Base-by-base conservation (phyloP, 2,113 vertebrate species). In the Phainopepla nitens region DNA sequence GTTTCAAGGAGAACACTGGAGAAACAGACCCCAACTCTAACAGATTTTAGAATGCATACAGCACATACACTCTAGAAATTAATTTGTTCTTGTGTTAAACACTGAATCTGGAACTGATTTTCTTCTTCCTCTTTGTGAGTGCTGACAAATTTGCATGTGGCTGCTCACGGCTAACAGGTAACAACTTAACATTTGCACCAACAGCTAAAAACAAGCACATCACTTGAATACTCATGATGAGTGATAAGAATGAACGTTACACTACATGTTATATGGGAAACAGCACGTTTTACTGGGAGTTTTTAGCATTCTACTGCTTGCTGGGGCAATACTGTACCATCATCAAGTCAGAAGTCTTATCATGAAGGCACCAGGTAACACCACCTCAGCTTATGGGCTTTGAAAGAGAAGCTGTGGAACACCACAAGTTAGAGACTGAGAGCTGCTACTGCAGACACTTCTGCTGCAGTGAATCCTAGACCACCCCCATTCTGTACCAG, bases 341-440 rank as follows among this genome's bases (percentile, higher is more conserved):
- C 94, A 93, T 70, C 95, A 94, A 81, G 84, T 50, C 78, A 75
- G 82, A 75, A 90, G 94, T 79, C 92, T 86, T 95, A 86, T 21
- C 54, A 70, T 78, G 93, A 91, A 93, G 77, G 88, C 57, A 90
- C 58, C 90, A 87, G 94, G 89, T 41, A 57, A 31, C 61, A 28
- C 41, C 84, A 95, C 91, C 94, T 96, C 96, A 94, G 95, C 84
- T 95, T 85, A 96, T 62, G 96, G 96, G 96, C 96, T 97, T 96
- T 94, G 93, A 79, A 96, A 96, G 87, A 93, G 94, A 97, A 93
- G 93, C 96, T 95, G 93, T 82, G 91, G 90, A 53, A 95, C 81
- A 95, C 14, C 91, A 93, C 47, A 58, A 77, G 86, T 94, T 96
- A 95, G 94, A 92, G 13, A 92, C 82, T 70, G 65, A 93, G 17